Evolutionary conservation across 2,888 invertebrate species (phyloP).

Genomic region (Luperina testacea): DNA sequence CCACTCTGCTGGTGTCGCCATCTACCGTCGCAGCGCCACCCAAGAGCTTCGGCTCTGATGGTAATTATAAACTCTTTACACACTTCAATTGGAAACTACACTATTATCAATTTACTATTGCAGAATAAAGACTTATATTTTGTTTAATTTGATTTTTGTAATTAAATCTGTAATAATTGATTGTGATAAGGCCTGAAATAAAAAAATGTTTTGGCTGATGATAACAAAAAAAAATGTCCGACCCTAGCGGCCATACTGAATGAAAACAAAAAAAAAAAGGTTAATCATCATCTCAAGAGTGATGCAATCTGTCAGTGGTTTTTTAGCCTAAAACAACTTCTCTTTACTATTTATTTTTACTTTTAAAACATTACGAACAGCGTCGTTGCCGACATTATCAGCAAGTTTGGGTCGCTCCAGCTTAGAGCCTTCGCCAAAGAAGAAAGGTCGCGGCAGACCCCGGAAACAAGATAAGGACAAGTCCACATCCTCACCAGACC

Average conservation of each 20-base stretch:
- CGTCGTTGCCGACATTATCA: constrained; percentile 84
- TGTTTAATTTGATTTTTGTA: constrained; percentile 3
- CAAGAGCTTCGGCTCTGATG: constrained; percentile 87
- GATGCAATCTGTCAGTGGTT: neutral
- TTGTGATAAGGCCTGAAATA: neutral
- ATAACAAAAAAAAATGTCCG: neutral
- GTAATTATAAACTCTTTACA: constrained; percentile 70
- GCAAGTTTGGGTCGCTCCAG: constrained; percentile 80
- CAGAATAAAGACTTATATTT: constrained; percentile 14
- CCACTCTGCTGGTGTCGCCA: constrained; percentile 82
- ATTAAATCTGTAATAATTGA: neutral
- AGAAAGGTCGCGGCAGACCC: constrained; percentile 87
- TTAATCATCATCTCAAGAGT: neutral
- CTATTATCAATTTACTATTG: constrained; percentile 21
- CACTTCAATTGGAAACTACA: constrained; percentile 29
- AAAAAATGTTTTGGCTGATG: neutral
- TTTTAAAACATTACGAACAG: constrained; percentile 68
- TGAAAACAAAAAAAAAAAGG: neutral
- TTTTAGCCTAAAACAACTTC: constrained; percentile 3
- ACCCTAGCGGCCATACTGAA: neutral
- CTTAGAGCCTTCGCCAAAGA: constrained; percentile 80
- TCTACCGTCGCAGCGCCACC: constrained; percentile 77
- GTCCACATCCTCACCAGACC: constrained; percentile 76
- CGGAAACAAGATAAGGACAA: constrained; percentile 85
- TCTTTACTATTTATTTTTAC: constrained; percentile 53